A percentile compares a stretch with the other conserved stretches of the same genome.
Conservation (phyloP, 92 coral and sea anemone species). For the Phenganax subtilis region DNA sequence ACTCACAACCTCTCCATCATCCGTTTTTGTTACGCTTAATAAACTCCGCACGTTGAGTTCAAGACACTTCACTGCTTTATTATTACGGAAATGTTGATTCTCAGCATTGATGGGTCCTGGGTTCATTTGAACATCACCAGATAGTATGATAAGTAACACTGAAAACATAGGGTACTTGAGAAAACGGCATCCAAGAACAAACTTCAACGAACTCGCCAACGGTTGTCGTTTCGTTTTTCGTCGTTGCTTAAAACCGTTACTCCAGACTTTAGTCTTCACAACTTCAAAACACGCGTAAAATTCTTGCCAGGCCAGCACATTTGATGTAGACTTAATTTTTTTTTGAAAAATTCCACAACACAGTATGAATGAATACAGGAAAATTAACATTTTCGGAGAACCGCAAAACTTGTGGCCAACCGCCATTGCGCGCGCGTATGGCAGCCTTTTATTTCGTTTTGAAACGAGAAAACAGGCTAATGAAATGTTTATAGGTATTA, state of each 20-base stretch:
- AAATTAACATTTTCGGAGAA: slow-evolving; percentile 9
- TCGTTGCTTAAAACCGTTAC: not conserved
- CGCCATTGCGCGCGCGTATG: slow-evolving; percentile 19
- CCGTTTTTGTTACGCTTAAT: not conserved
- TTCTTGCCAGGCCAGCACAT: not conserved
- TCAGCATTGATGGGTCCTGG: slow-evolving; percentile 31
- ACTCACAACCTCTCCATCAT: not conserved
- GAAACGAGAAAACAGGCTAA: no score
- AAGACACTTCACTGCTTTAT: not conserved
- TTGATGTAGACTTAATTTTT: not conserved
- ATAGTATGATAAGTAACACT: slow-evolving; percentile 25
- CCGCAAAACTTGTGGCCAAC: slow-evolving; percentile 12
- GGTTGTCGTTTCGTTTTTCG: slow-evolving; percentile 15
- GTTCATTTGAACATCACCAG: slow-evolving; percentile 45
- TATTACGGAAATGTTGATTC: not conserved
- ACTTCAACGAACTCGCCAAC: slow-evolving; percentile 4
- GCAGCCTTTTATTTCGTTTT: no score
- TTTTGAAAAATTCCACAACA: not conserved
- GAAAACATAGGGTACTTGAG: slow-evolving; percentile 4
- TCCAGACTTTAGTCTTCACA: not conserved
- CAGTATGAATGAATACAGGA: not conserved
- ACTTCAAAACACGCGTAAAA: slow-evolving; percentile 11
- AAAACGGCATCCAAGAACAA: not conserved
- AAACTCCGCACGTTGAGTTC: slow-evolving; percentile 17
- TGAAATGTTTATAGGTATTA: no score